Base-by-base conservation (phyloP, 2,113 vertebrate species). In the Xiphorhynchus elegans region DNA sequence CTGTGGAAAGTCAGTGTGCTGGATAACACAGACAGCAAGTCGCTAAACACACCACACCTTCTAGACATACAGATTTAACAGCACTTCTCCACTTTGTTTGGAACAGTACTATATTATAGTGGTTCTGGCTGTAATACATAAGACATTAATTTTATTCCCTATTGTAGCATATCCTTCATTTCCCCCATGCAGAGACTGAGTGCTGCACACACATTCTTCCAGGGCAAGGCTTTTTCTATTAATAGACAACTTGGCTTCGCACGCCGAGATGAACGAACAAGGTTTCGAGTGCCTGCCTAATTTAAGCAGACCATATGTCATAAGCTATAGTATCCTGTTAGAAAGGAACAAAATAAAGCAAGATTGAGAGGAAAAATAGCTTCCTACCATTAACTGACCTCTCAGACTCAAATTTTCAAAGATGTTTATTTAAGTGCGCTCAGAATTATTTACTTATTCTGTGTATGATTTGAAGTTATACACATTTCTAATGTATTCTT, bases 231-330 rank as follows among this genome's bases (percentile, higher is more conserved):
- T 91, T 88, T 63, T 94, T 79, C 93, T 96, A 94, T 95, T 95
- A 95, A 96, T 90, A 96, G 96, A 64, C 68, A 92, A 56, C 80
- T 95, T 94, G 96, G 93, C 96, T 96, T 89, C 60, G 44, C 83
- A 82, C 3, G 1, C 76, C 1, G n/a, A 94, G 73, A 90, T 78
- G 92, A 96, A 93, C 23, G 40, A 94, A 74, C 73, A 88, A 88
- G 79, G 64, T 87, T 95, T 93, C 21, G 6, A 92, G 68, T 84
- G 83, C 82, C 60, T 94, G 80, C 50, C 93, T 96, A 92, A 94
- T 94, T 96, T 96, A 93, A 90, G 86, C 9, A 0, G 52, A 96
- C 92, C 90, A 84, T 95, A 96, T 95, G 88, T 88, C 94, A 92
- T 90, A 90, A 90, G n/a, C n/a, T 89, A 89, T 90, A 89, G 72